Evolutionary conservation across 1,140 invertebrate genomes (phyloP).

Genomic region (Galleria mellonella): DNA sequence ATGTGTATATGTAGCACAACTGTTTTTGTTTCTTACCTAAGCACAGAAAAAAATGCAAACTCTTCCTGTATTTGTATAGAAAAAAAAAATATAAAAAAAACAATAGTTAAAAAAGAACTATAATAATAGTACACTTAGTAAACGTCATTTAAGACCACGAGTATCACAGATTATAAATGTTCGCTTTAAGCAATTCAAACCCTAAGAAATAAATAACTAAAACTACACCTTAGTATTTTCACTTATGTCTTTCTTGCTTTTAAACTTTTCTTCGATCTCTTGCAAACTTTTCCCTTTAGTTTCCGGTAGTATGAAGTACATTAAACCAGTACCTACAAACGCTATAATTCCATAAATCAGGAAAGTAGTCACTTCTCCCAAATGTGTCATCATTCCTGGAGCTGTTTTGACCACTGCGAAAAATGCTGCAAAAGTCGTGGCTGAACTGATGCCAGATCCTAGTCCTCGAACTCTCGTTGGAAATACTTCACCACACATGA

Average conservation of each 20-base stretch:
- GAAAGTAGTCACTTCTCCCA: slow-evolving; percentile 79
- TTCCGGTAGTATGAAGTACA: slow-evolving; percentile 83
- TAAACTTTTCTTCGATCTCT: slow-evolving; percentile 81
- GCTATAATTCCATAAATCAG: slow-evolving; percentile 80
- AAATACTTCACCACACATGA: slow-evolving; percentile 80
- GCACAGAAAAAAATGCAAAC: too few relatives aligned
- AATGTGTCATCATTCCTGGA: slow-evolving; percentile 74
- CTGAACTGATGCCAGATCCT: slow-evolving; percentile 78
- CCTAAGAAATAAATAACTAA: not conserved
- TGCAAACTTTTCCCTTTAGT: slow-evolving; percentile 86
- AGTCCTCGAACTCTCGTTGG: slow-evolving; percentile 74
- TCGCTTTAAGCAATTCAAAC: slow-evolving; percentile 27
- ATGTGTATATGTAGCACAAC: too few relatives aligned
- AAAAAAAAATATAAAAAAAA: too few relatives aligned
- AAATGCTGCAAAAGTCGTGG: slow-evolving; percentile 79
- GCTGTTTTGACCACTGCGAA: slow-evolving; percentile 84
- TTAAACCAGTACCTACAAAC: slow-evolving; percentile 77
- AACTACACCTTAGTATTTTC: slow-evolving; percentile 13
- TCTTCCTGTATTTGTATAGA: too few relatives aligned
- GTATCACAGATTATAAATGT: slow-evolving; percentile 42
- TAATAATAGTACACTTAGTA: not conserved
- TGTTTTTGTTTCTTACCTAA: too few relatives aligned
- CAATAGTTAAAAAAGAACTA: too few relatives aligned
- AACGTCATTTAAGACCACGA: slow-evolving; percentile 9
- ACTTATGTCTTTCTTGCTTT: slow-evolving; percentile 29